phyloP scores from a whole-genome alignment of 1,140 invertebrate species.

The Pseudomyrmex pallidus region DNA sequence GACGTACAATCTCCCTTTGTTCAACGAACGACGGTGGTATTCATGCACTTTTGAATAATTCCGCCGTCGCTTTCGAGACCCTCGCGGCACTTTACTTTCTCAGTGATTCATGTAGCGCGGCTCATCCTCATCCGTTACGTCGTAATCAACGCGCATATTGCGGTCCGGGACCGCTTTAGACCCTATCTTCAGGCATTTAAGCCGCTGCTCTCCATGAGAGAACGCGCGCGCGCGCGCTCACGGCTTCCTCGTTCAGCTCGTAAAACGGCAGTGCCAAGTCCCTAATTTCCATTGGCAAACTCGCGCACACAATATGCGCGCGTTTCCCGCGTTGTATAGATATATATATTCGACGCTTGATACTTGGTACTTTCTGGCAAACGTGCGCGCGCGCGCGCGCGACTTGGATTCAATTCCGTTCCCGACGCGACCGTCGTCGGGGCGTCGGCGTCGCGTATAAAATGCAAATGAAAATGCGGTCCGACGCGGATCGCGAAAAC shows the following conservation, averaged over 20 bases:
- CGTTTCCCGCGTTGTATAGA: neutral
- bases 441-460: slow-evolving; percentile 24
- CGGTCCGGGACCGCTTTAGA: slow-evolving; percentile 26
- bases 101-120: neutral
- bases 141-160: slow-evolving; percentile 55
- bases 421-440: slow-evolving; percentile 11
- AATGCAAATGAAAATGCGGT: slow-evolving; percentile 62
- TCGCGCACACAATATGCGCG: slow-evolving; percentile 41
- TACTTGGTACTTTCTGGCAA: neutral
- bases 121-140: slow-evolving; percentile 31
- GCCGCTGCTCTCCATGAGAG: slow-evolving; percentile 6
- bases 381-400: neutral
- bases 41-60: neutral
- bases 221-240: too few relatives aligned
- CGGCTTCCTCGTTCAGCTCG: slow-evolving; percentile 22
- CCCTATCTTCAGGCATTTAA: slow-evolving; percentile 26
- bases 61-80: neutral
- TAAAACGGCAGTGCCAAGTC: slow-evolving; percentile 52
- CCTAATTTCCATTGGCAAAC: slow-evolving; percentile 60
- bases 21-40: neutral
- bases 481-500: slow-evolving; percentile 45
- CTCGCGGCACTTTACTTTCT: neutral
- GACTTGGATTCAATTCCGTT: slow-evolving; percentile 64
- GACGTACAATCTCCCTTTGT: neutral
- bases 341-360: slow-evolving; percentile 57